A percentile compares a stretch with the other conserved stretches of the same genome.
Conservation (phyloP, 2,113 vertebrate species). For the human region DNA sequence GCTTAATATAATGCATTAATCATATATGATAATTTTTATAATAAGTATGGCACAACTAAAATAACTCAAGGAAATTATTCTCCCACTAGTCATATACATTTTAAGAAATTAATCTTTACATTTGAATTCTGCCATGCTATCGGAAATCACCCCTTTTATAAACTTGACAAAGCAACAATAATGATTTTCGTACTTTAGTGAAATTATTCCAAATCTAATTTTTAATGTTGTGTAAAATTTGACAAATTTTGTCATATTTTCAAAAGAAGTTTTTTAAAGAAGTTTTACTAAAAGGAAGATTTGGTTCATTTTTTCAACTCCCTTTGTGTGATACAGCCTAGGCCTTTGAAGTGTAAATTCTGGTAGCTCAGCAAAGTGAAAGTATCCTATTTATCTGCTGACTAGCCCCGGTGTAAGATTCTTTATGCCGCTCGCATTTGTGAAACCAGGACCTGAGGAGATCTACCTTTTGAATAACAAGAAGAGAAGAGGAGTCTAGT, state of each 20-base stretch:
- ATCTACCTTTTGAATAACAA: neutral
- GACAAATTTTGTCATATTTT: neutral
- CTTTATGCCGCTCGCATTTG: constrained; percentile 6
- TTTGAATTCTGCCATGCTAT: neutral
- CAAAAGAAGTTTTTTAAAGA: neutral
- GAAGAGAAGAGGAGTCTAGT: neutral
- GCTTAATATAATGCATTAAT: neutral
- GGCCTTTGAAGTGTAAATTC: constrained; percentile 67
- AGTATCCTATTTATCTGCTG: constrained; percentile 66
- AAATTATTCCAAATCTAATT: constrained; percentile 29
- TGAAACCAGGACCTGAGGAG: neutral
- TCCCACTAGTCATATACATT: neutral
- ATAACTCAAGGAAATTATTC: neutral
- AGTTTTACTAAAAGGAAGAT: neutral
- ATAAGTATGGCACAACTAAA: constrained; percentile 17
- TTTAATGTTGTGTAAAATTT: neutral
- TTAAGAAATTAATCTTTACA: neutral
- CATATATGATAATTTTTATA: neutral
- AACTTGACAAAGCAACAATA: constrained; percentile 21
- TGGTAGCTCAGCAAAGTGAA: constrained; percentile 58
- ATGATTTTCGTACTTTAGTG: neutral
- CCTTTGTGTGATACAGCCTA: constrained; percentile 62
- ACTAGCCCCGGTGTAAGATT: neutral
- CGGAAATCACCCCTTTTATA: neutral
- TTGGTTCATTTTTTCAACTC: neutral